A percentile compares a stretch with the other conserved stretches of the same genome.
Conservation (phyloP, 2,888 invertebrate genomes). For the Chymomyza caudatula region DNA sequence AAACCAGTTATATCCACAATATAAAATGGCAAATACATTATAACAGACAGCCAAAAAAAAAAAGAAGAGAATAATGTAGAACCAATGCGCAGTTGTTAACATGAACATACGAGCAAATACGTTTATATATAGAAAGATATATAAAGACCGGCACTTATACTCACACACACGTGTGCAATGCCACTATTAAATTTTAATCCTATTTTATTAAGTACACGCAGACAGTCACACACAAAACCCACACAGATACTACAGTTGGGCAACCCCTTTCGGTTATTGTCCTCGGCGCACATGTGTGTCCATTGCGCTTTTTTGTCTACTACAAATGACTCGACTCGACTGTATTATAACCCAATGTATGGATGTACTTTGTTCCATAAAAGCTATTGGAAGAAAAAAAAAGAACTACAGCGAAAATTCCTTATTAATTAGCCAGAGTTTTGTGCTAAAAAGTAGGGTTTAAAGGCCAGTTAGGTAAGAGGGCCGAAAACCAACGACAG, state of each 20-base stretch:
- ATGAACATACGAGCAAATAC: neutral
- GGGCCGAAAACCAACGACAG: neutral
- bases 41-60: neutral
- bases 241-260: slow-evolving; percentile 8
- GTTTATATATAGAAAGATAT: neutral
- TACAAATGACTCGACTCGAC: neutral
- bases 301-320: slow-evolving; percentile 4
- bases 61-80: neutral
- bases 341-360: neutral
- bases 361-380: neutral
- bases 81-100: neutral
- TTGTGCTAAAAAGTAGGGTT: neutral
- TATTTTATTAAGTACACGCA: slow-evolving; percentile 67
- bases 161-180: slow-evolving; percentile 14
- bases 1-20: slow-evolving; percentile 29
- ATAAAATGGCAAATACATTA: slow-evolving; percentile 8
- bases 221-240: slow-evolving; percentile 11
- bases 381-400: neutral
- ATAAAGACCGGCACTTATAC: slow-evolving; percentile 1
- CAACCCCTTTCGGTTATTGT: neutral
- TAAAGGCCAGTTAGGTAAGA: neutral
- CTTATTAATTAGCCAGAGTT: slow-evolving; percentile 17
- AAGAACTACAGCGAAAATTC: slow-evolving; percentile 12
- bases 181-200: slow-evolving; percentile 67
- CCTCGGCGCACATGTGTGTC: neutral